Base-by-base conservation (phyloP, 2,888 invertebrate genomes). In the Bembecia ichneumoniformis region DNA sequence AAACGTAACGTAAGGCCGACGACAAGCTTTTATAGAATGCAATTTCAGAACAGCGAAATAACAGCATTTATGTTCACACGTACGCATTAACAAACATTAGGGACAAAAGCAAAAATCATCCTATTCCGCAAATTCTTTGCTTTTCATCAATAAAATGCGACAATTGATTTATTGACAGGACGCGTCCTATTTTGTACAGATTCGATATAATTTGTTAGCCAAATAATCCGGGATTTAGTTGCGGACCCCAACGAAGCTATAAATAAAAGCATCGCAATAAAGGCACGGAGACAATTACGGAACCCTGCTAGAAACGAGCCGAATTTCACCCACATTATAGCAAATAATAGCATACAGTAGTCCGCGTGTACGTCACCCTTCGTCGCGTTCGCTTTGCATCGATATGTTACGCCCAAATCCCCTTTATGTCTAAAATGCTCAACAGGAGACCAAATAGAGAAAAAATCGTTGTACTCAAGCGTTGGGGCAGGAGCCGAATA, bases 181-280 rank as follows among this genome's bases (percentile, higher is more conserved):
- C 73, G 67, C 75, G 74, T 82, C 77, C 78, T 77, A 81, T 82
- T 82, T 80, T 77, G 68, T 74, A 73, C 80, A 77, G 82, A 83
- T 81, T 80, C 79, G 68, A 74, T 75, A 77, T 84, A 86, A 86
- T 86, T 87, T 87, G 87, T 87, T 83, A 86, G 79, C 82, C 82
- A 86, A 87, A 86, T 86, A 86, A 86, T 86, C 84, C 83, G 68
- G 79, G 80, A 77, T 83, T 82, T 77, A 59, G 74, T 72, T 79
- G 80, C 74, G 58, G 54, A 64, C 73, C 72, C 71, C 64, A 15
- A 61, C 62, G 55, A 60, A 51, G 63, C 58, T 59, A 71, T 71
- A 69, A 71, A 71, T 71, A 68, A 70, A 69, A 66, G 61, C 60
- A 55, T 61, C 55, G 63, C 63, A 71, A 82, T 82, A 82, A 80